phyloP scores from a whole-genome alignment of 2,113 vertebrate genomes.

The Petrocephalus microphthalmus region DNA sequence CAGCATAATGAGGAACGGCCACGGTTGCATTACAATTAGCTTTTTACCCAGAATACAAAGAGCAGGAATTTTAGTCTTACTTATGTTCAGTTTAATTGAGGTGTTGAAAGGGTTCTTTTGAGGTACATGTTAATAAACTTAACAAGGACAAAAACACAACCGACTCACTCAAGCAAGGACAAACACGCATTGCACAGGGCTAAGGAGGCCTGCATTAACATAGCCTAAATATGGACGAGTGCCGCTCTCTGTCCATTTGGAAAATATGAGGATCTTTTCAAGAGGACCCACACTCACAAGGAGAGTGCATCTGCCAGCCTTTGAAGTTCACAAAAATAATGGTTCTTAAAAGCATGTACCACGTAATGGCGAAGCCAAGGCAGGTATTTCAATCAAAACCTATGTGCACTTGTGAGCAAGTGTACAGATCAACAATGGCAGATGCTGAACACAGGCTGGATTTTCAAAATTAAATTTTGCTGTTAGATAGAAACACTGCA shows the following conservation, averaged over 20 bases:
- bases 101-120: constrained; percentile 26
- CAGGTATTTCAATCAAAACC: constrained; percentile 50
- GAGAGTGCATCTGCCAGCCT: constrained; percentile 61
- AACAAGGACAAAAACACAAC: constrained; percentile 36
- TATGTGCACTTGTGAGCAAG: constrained; percentile 40
- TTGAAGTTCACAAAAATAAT: constrained; percentile 66
- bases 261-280: constrained; percentile 63
- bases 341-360: constrained; percentile 62
- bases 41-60: neutral
- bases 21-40: neutral
- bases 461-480: constrained; percentile 9
- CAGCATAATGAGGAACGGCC: neutral
- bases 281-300: constrained; percentile 49
- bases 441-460: constrained; percentile 24
- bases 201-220: constrained; percentile 49
- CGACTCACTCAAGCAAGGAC: constrained; percentile 40
- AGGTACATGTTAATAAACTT: constrained; percentile 23
- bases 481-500: neutral
- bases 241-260: constrained; percentile 65
- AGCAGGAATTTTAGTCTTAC: constrained; percentile 2
- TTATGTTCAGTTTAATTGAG: constrained; percentile 11
- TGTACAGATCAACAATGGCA: constrained; percentile 39
- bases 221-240: constrained; percentile 52
- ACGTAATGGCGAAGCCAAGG: constrained; percentile 48
- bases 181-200: constrained; percentile 32